These are phyloP conservation scores for Siphamia tubifer DNA, from an alignment of 2,113 vertebrate genomes.

Conservation along the genomic window DNA sequence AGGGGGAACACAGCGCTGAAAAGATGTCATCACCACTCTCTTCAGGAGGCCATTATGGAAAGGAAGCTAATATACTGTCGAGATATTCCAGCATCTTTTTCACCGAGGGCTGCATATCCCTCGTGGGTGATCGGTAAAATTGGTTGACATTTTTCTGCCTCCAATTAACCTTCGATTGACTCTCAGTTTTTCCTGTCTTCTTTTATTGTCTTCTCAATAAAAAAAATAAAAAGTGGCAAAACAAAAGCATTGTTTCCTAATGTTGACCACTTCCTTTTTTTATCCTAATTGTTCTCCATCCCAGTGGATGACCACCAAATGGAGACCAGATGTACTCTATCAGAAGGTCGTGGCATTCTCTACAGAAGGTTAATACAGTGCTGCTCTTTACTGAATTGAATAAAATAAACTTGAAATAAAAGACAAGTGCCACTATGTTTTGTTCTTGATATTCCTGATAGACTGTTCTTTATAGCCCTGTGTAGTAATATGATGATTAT, in stretches of 20 bases:
- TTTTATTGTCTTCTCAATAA: slow-evolving; percentile 68
- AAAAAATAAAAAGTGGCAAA: slow-evolving; percentile 31
- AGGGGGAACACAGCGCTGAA: slow-evolving; percentile 51
- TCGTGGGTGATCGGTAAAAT: slow-evolving; percentile 77
- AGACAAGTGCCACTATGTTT: slow-evolving; percentile 33
- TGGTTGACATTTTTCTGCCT: slow-evolving; percentile 79
- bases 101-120: slow-evolving; percentile 69
- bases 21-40: slow-evolving; percentile 77
- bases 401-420: slow-evolving; percentile 33
- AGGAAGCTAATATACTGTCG: slow-evolving; percentile 62
- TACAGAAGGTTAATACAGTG: slow-evolving; percentile 46
- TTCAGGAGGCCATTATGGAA: slow-evolving; percentile 74
- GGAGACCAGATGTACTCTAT: slow-evolving; percentile 39
- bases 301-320: slow-evolving; percentile 53
- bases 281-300: slow-evolving; percentile 60
- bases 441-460: not conserved
- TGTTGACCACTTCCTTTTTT: slow-evolving; percentile 58
- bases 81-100: slow-evolving; percentile 64
- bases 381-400: slow-evolving; percentile 26
- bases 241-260: slow-evolving; percentile 46
- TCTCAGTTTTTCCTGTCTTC: slow-evolving; percentile 76
- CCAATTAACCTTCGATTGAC: slow-evolving; percentile 83
- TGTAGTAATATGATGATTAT: not conserved
- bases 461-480: not conserved
- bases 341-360: slow-evolving; percentile 46